A percentile compares a stretch with the other conserved stretches of the same genome.
These are phyloP conservation scores for Ypsolopha scabrella DNA, from an alignment of 2,888 invertebrate genomes.

Conservation along the genomic window DNA sequence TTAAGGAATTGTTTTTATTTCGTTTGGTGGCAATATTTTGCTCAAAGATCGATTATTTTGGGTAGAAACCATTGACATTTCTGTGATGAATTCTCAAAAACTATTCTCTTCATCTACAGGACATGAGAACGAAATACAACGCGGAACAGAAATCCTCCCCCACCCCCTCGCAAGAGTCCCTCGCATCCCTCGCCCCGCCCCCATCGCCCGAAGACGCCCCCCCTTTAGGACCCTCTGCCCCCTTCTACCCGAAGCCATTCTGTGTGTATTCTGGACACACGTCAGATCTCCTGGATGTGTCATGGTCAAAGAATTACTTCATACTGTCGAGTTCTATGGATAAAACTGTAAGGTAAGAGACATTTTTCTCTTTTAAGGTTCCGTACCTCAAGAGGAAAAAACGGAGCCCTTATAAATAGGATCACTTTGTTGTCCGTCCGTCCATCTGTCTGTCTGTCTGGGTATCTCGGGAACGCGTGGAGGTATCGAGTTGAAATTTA, in stretches of 20 bases:
- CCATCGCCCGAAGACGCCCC: conserved; percentile 51
- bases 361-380: no score
- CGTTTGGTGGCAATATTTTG: no score
- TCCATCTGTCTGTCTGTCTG: no score
- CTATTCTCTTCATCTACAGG: conserved; percentile 54
- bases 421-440: no score
- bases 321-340: conserved; percentile 98
- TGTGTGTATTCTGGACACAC: conserved; percentile 95
- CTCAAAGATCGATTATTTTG: no score
- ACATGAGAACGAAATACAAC: conserved; percentile 96
- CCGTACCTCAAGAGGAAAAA: no score
- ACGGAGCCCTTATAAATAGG: no score
- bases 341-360: conserved; percentile 80
- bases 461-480: no score
- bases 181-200: conserved; percentile 72
- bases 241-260: conserved; percentile 92
- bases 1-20: no score
- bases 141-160: conserved; percentile 91
- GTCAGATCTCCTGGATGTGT: conserved; percentile 95
- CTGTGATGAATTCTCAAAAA: conserved; percentile 1
- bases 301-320: conserved; percentile 99
- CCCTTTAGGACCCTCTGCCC: conserved; percentile 71
- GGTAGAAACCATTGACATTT: no score
- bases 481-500: no score
- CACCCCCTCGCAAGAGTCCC: conserved; percentile 92